phyloP scores from a whole-genome alignment of 2,113 vertebrate species.

The Triplophysa dalaica region DNA sequence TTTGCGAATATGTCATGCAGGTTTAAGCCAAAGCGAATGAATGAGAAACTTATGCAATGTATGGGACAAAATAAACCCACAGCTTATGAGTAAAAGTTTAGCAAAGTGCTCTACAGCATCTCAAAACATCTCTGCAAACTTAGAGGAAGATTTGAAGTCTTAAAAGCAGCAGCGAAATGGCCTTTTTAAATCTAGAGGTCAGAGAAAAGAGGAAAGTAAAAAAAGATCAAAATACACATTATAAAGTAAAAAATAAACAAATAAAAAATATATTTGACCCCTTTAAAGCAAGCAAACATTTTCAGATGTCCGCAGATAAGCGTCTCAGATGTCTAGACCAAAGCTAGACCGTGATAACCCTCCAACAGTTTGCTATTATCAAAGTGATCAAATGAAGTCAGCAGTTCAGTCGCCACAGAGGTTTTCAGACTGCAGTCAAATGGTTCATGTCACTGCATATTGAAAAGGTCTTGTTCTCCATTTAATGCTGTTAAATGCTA shows the following conservation, averaged over 20 bases:
- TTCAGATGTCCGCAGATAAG: background rate
- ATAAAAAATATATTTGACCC: background rate
- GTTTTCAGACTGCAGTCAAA: background rate
- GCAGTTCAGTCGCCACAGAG: background rate
- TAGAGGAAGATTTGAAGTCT: too few relatives aligned
- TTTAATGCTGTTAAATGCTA: conserved; percentile 10
- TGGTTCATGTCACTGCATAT: background rate
- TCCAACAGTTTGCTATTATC: background rate
- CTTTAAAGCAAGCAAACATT: background rate
- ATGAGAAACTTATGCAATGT: too few relatives aligned
- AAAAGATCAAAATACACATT: too few relatives aligned
- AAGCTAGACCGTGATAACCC: background rate
- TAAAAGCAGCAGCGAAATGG: too few relatives aligned
- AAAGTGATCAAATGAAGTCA: background rate
- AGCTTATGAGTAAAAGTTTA: too few relatives aligned
- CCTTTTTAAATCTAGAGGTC: too few relatives aligned
- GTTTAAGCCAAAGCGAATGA: too few relatives aligned
- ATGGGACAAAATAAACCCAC: too few relatives aligned
- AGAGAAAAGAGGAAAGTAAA: too few relatives aligned
- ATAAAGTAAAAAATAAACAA: background rate
- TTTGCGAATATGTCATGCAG: too few relatives aligned
- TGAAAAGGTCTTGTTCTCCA: background rate
- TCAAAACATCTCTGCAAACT: too few relatives aligned
- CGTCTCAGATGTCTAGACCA: background rate
- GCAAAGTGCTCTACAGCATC: too few relatives aligned